Conservation (phyloP, 2,113 vertebrate genomes). For the Trachemys scripta region DNA sequence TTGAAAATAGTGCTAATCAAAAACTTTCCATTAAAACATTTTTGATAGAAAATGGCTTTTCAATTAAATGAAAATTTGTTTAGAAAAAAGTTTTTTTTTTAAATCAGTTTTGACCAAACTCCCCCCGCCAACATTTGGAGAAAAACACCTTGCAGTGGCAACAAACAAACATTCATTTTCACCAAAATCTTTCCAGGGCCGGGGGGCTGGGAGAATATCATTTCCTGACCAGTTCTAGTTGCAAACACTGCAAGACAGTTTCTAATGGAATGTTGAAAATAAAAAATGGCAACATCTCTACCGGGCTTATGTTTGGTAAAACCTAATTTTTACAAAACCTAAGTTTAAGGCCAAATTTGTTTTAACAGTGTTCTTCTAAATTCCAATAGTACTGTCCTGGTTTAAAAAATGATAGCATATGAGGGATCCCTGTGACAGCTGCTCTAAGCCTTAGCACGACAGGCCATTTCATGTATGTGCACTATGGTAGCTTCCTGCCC, state of each 20-base stretch:
- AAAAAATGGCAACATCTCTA: not conserved
- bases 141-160: not conserved
- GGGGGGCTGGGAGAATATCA: not conserved
- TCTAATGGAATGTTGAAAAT: conserved; percentile 1
- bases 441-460: not conserved
- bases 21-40: not conserved
- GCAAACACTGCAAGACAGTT: not conserved
- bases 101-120: not conserved
- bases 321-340: not conserved
- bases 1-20: not conserved
- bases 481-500: not conserved
- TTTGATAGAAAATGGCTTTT: conserved; percentile 15
- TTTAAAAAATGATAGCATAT: not conserved
- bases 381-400: not conserved
- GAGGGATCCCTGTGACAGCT: not conserved
- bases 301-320: not conserved
- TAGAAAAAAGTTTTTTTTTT: not conserved
- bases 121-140: not conserved
- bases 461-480: not conserved
- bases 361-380: not conserved
- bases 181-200: not conserved
- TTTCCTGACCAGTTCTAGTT: not conserved
- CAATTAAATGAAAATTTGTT: conserved; percentile 25
- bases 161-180: not conserved
- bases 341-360: not conserved